Conservation (phyloP, 1,140 invertebrate genomes). For the Argopecten irradians region DNA sequence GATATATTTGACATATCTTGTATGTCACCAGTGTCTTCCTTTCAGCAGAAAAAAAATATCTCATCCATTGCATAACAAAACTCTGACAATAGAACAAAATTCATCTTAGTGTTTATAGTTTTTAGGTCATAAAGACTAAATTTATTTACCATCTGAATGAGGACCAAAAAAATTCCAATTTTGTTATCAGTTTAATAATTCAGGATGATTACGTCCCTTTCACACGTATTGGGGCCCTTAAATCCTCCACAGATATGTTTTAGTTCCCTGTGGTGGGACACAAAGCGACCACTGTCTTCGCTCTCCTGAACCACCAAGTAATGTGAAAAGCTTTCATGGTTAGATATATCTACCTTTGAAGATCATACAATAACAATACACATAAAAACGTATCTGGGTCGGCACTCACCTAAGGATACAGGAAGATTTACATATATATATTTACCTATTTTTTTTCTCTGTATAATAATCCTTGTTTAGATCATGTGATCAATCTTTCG, state of each 20-base stretch:
- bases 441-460: not conserved
- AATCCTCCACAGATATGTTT: not conserved
- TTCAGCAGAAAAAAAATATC: too few relatives aligned
- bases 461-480: not conserved
- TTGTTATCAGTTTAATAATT: too few relatives aligned
- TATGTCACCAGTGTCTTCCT: too few relatives aligned
- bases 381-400: not conserved
- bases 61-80: too few relatives aligned
- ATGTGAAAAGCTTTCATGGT: slow-evolving; percentile 5
- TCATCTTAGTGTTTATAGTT: too few relatives aligned
- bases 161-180: too few relatives aligned
- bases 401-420: not conserved
- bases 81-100: too few relatives aligned
- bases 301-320: not conserved
- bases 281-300: not conserved
- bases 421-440: not conserved
- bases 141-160: not conserved
- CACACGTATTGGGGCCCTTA: not conserved
- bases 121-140: too few relatives aligned
- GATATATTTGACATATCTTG: too few relatives aligned
- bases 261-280: not conserved
- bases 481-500: not conserved
- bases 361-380: not conserved
- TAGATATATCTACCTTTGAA: not conserved
- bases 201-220: too few relatives aligned